These are phyloP conservation scores for Cotesia chilonis DNA, from an alignment of 1,140 invertebrate species.

Conservation along the genomic window DNA sequence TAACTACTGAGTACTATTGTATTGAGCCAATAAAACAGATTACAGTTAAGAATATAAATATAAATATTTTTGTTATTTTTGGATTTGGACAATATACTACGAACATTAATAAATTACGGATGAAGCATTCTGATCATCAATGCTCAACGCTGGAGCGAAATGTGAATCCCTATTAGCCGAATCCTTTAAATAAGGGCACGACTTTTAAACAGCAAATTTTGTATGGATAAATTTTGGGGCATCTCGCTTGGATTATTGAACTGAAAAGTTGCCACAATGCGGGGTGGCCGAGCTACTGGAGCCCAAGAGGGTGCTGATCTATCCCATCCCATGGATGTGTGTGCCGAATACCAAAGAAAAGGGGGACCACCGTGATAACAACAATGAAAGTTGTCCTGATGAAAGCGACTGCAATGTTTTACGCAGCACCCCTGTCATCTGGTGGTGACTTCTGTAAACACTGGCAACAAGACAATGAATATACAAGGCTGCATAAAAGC, in stretches of 20 bases:
- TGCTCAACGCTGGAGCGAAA: neutral
- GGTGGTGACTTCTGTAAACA: conserved; percentile 65
- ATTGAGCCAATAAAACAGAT: no score
- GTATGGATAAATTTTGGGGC: conserved; percentile 10
- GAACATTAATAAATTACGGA: neutral
- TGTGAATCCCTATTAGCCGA: conserved; percentile 8
- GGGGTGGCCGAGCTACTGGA: conserved; percentile 18
- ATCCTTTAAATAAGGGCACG: conserved; percentile 15
- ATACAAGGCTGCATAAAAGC: neutral
- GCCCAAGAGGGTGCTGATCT: conserved; percentile 40
- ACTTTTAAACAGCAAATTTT: neutral
- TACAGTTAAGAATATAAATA: conserved; percentile 1
- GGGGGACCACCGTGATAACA: conserved; percentile 38
- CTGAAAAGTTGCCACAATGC: conserved; percentile 40
- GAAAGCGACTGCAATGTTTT: conserved; percentile 50
- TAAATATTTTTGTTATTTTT: no score
- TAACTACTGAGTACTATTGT: no score
- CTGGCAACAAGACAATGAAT: conserved; percentile 30
- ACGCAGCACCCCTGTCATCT: conserved; percentile 58
- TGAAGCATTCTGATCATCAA: no score
- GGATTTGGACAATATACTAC: neutral
- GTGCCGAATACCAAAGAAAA: conserved; percentile 19
- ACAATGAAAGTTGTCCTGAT: conserved; percentile 56
- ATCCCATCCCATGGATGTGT: no score
- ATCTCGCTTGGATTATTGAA: conserved; percentile 41